These are phyloP conservation scores for Porites rus DNA, from an alignment of 92 coral and sea anemone genomes.

Conservation along the genomic window DNA sequence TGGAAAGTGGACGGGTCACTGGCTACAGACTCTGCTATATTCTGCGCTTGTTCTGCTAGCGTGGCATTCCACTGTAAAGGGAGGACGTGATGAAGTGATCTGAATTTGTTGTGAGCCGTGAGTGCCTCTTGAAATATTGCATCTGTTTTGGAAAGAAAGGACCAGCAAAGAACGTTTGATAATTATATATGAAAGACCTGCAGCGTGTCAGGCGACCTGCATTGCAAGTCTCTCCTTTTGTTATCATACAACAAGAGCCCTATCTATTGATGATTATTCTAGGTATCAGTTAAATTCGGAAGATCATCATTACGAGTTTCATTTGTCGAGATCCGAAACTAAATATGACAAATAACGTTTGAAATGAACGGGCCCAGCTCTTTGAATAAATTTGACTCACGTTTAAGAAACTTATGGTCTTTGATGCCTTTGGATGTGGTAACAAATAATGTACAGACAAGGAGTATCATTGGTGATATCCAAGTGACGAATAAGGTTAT, in stretches of 20 bases:
- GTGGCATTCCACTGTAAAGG: constrained; percentile 89
- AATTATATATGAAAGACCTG: not conserved
- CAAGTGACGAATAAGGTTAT: too few relatives aligned
- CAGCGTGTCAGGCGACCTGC: not conserved
- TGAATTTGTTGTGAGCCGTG: constrained; percentile 78
- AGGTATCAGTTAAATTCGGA: not conserved
- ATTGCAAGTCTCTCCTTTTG: too few relatives aligned
- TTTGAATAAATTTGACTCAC: too few relatives aligned
- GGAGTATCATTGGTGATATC: not conserved
- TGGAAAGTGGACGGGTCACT: constrained; percentile 74
- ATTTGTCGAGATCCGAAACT: too few relatives aligned
- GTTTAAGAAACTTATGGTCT: too few relatives aligned
- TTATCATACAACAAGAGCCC: not conserved
- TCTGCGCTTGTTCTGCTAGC: constrained; percentile 81
- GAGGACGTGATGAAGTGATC: constrained; percentile 79
- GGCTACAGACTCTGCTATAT: constrained; percentile 82
- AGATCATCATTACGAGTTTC: too few relatives aligned
- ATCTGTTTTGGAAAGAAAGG: constrained; percentile 43
- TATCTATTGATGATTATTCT: too few relatives aligned
- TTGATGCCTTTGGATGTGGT: too few relatives aligned
- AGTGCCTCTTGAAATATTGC: constrained; percentile 87
- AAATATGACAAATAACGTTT: too few relatives aligned
- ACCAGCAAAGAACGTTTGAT: not conserved
- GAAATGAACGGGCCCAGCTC: too few relatives aligned
- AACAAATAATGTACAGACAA: not conserved